Evolutionary conservation across 2,888 invertebrate genomes (phyloP).

Genomic region (Chaetogeoica ovagalla): DNA sequence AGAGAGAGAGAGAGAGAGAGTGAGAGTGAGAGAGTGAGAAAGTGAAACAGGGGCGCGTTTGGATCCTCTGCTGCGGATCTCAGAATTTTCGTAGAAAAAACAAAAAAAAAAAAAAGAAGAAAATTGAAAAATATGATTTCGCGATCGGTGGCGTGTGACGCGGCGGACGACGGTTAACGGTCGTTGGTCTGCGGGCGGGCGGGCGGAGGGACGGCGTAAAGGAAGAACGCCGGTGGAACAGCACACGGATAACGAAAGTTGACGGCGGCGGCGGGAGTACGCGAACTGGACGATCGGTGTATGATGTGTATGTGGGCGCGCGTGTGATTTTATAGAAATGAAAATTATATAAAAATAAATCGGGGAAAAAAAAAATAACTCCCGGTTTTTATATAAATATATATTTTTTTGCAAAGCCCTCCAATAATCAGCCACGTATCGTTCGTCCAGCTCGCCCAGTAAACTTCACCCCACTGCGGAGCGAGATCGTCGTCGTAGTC

Average conservation of each 20-base stretch:
- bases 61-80: too few relatives aligned
- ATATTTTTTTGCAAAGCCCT: conserved; percentile 41
- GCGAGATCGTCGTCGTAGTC: conserved; percentile 15
- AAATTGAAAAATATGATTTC: too few relatives aligned
- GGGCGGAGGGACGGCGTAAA: not conserved
- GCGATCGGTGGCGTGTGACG: too few relatives aligned
- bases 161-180: too few relatives aligned
- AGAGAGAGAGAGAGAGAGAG: too few relatives aligned
- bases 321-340: not conserved
- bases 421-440: conserved; percentile 40
- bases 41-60: too few relatives aligned
- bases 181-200: too few relatives aligned
- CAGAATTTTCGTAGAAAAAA: too few relatives aligned
- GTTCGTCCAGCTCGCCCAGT: conserved; percentile 43
- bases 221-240: not conserved
- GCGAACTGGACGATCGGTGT: not conserved
- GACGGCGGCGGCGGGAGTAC: not conserved
- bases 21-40: too few relatives aligned
- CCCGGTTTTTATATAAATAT: conserved; percentile 14
- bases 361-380: not conserved
- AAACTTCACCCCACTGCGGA: conserved; percentile 48
- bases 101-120: too few relatives aligned
- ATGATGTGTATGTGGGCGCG: not conserved
- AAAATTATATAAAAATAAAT: not conserved
- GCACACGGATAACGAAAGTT: not conserved